Evolutionary conservation across 1,140 invertebrate genomes (phyloP).

Genomic region (Heliconius eleuchia): DNA sequence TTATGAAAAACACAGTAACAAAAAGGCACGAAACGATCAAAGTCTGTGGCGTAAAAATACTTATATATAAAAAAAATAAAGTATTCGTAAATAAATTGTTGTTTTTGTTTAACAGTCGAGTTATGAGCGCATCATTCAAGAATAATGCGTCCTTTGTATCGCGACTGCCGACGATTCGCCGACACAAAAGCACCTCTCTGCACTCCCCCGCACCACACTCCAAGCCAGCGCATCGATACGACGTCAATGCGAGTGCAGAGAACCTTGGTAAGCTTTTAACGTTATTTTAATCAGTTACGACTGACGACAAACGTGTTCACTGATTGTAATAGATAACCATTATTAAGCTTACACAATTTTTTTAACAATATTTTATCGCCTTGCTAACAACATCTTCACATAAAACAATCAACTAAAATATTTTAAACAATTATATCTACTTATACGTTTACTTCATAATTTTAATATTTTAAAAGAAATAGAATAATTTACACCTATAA

Average conservation of each 20-base stretch:
- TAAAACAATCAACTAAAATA: slow-evolving; percentile 34
- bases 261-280: slow-evolving; percentile 85
- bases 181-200: slow-evolving; percentile 89
- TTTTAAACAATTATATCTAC: neutral
- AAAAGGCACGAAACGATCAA: no score
- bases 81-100: slow-evolving; percentile 30
- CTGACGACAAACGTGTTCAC: slow-evolving; percentile 22
- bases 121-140: slow-evolving; percentile 89
- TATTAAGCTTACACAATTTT: slow-evolving; percentile 36
- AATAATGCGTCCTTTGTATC: slow-evolving; percentile 95
- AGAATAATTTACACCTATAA: neutral
- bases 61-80: neutral
- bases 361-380: slow-evolving; percentile 28
- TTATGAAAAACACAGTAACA: no score
- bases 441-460: neutral
- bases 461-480: neutral
- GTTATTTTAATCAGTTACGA: slow-evolving; percentile 28
- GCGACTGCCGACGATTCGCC: slow-evolving; percentile 91
- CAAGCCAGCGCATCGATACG: slow-evolving; percentile 83
- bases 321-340: slow-evolving; percentile 16
- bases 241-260: slow-evolving; percentile 87
- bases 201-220: slow-evolving; percentile 85
- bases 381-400: slow-evolving; percentile 37
- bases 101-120: slow-evolving; percentile 80
- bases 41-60: no score